Evolutionary conservation across 2,797 vertebrate genomes (phyloP).

Genomic region (Tamandua tetradactyla): DNA sequence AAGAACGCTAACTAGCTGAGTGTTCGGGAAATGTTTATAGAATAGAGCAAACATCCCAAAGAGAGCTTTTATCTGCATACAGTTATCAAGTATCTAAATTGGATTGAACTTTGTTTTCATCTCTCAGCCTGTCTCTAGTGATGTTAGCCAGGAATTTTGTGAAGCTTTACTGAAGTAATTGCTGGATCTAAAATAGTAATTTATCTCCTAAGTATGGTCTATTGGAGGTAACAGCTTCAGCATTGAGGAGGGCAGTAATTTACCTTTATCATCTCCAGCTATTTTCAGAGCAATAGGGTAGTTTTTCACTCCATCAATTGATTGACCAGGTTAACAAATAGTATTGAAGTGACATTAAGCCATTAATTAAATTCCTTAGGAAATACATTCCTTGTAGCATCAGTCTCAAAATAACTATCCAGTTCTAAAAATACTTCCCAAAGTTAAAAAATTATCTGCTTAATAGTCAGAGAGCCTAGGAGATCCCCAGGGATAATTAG

Average conservation of each 20-base stretch:
- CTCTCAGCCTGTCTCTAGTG: background rate
- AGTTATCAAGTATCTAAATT: conserved; percentile 3
- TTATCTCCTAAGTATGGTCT: background rate
- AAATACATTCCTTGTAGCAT: conserved; percentile 19
- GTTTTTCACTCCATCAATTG: background rate
- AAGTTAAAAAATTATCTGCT: conserved; percentile 72
- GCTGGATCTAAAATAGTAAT: background rate
- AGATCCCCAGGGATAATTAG: conserved; percentile 71
- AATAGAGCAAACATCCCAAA: background rate
- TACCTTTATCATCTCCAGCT: background rate
- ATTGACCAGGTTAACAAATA: conserved; percentile 19
- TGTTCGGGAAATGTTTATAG: conserved; percentile 7
- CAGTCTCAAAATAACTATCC: background rate
- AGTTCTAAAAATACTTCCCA: conserved; percentile 60
- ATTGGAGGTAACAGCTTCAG: background rate
- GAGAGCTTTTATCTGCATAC: background rate
- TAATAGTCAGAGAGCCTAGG: conserved; percentile 58
- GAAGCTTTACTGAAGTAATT: background rate
- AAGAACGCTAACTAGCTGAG: background rate
- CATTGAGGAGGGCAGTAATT: background rate
- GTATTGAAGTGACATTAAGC: background rate
- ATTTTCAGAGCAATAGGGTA: background rate
- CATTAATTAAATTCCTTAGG: conserved; percentile 44
- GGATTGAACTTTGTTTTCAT: background rate
- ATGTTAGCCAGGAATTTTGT: background rate